Conservation (phyloP, 2,113 vertebrate genomes). For the Nothocercus nigrocapillus region DNA sequence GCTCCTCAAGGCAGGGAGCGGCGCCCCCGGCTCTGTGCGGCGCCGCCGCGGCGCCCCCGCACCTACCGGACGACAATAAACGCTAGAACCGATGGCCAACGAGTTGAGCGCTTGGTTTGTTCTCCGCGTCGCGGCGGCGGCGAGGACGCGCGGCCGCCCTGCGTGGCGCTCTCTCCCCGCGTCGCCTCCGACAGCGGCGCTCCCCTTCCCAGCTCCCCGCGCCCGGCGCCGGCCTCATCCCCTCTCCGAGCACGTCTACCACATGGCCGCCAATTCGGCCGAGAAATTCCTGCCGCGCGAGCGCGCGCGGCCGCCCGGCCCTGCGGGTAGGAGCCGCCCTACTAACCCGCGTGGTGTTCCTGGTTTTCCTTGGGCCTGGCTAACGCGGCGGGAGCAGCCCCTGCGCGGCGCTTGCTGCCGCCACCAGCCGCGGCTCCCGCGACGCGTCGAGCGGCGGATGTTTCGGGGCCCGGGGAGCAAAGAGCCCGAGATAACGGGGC, state of each 20-base stretch:
- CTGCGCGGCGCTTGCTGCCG: not conserved
- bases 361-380: conserved; percentile 66
- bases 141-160: conserved; percentile 19
- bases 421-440: not conserved
- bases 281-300: conserved; percentile 76
- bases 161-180: conserved; percentile 68
- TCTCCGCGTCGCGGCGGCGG: conserved; percentile 43
- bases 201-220: conserved; percentile 82
- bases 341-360: conserved; percentile 64
- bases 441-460: not conserved
- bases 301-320: not conserved
- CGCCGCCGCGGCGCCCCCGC: conserved; percentile 29
- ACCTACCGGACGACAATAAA: conserved; percentile 67
- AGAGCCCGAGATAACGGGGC: not conserved
- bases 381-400: conserved; percentile 55
- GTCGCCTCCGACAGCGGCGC: conserved; percentile 81
- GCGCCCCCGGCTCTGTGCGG: too few relatives aligned
- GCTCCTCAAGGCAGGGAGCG: conserved; percentile 66
- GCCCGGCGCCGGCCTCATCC: conserved; percentile 84
- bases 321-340: conserved; percentile 81
- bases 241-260: conserved; percentile 90
- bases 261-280: conserved; percentile 90
- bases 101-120: conserved; percentile 69
- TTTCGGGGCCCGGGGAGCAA: not conserved
- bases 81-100: conserved; percentile 54